Conservation (phyloP, 2,888 invertebrate genomes). For the Platerodrilus igneus region DNA sequence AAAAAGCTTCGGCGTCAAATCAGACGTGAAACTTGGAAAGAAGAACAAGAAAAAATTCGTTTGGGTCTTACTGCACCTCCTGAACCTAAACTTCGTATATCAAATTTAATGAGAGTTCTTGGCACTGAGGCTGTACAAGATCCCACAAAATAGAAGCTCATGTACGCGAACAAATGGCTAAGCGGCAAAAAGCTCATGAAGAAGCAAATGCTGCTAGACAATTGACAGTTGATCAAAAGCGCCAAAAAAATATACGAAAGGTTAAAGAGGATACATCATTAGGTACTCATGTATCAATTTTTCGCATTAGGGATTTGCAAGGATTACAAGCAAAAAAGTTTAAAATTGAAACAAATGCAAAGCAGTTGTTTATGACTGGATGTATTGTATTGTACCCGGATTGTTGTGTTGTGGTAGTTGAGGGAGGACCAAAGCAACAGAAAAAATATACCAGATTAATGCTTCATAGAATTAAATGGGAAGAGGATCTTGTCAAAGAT, state of each 20-base stretch:
- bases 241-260: slow-evolving; percentile 77
- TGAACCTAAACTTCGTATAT: slow-evolving; percentile 91
- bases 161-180: slow-evolving; percentile 97
- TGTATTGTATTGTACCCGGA: slow-evolving; percentile 89
- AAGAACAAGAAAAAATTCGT: slow-evolving; percentile 96
- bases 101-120: slow-evolving; percentile 95
- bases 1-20: slow-evolving; percentile 95
- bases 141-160: slow-evolving; percentile 97
- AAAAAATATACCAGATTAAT: slow-evolving; percentile 90
- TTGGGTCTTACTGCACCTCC: slow-evolving; percentile 92
- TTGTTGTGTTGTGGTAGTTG: slow-evolving; percentile 94
- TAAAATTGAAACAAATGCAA: slow-evolving; percentile 96
- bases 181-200: slow-evolving; percentile 88
- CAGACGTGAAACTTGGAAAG: slow-evolving; percentile 94
- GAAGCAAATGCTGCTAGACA: slow-evolving; percentile 93
- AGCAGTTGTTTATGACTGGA: slow-evolving; percentile 94
- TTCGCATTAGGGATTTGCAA: slow-evolving; percentile 81
- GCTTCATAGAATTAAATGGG: slow-evolving; percentile 95
- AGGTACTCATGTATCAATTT: slow-evolving; percentile 88
- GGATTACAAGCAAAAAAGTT: slow-evolving; percentile 91
- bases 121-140: slow-evolving; percentile 98
- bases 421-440: slow-evolving; percentile 95
- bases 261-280: slow-evolving; percentile 76
- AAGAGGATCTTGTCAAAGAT: slow-evolving; percentile 81
- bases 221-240: slow-evolving; percentile 86